Percentiles rank a stretch among this genome's conserved stretches.
These are phyloP conservation scores for Lophius piscatorius DNA, from an alignment of 2,113 vertebrate genomes.

Conservation along the genomic window DNA sequence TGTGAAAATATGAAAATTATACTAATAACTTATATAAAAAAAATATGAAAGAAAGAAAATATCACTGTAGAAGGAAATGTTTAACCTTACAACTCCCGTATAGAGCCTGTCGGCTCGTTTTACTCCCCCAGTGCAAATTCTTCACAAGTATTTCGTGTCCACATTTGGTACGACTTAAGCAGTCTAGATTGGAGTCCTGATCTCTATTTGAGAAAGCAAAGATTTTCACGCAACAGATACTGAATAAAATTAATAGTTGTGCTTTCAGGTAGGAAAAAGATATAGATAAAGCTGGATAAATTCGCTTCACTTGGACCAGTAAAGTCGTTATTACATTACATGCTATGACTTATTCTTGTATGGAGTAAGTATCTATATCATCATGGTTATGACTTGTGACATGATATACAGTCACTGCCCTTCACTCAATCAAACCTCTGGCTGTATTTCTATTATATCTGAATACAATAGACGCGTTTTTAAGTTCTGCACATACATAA, in stretches of 20 bases:
- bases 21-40: background rate
- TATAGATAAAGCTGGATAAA: background rate
- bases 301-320: too few relatives aligned
- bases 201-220: constrained; percentile 16
- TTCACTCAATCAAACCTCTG: background rate
- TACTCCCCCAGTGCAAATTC: constrained; percentile 50
- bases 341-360: too few relatives aligned
- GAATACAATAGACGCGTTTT: too few relatives aligned
- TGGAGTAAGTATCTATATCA: too few relatives aligned
- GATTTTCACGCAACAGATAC: background rate
- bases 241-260: background rate
- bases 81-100: constrained; percentile 7
- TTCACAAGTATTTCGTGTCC: constrained; percentile 17
- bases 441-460: too few relatives aligned
- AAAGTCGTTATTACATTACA: too few relatives aligned
- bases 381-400: background rate
- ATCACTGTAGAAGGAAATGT: constrained; percentile 3
- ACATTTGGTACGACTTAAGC: constrained; percentile 19
- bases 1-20: background rate
- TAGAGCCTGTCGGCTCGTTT: constrained; percentile 27
- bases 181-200: constrained; percentile 33
- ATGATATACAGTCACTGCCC: background rate
- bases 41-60: background rate
- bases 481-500: too few relatives aligned
- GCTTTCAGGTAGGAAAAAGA: background rate